Evolutionary conservation across 2,888 invertebrate genomes (phyloP), one percentile per base, ranked within the genome.

Genomic region (Lasioglossum malachurum): DNA sequence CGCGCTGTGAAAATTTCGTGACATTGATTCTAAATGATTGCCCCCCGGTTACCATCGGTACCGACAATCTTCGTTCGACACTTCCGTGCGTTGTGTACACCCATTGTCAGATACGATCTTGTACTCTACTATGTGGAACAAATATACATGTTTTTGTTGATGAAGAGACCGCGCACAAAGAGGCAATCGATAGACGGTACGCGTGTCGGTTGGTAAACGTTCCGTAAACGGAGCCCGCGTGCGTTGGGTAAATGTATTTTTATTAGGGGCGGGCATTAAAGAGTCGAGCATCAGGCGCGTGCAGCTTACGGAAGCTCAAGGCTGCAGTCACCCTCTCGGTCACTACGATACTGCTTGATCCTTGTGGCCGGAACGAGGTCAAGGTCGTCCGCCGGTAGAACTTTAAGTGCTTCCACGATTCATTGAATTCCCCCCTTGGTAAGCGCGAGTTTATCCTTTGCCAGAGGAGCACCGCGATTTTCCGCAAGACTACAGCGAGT

Each of bases 341-440:
- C 85, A 85, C 85, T 49, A 73, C 84, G 86, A 78, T 82, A 84
- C 75, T 69, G 78, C 84, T 78, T 87, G 88, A 88, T 84, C 82
- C 88, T 85, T 85, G 71, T 80, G 75, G 57, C 57, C 35, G 82
- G 85, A 86, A 89, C 74, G 91, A 64, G 93, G 93, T 93, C 93
- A 93, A 92, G 93, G 93, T 91, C 92, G 87, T 83, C 60, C 57
- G 64, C 75, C 72, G 79, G 74, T 80, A 79, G 80, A 89, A 89
- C 92, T 92, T 92, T 88, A 92, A 91, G 92, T 90, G 92, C 92
- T 93, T 92, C 93, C 86, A 89, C 87, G 78, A 87, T 93, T 88
- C 87, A 83, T 78, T 88, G 84, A 91, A 90, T 84, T 82, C 82
- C 82, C 73, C 64, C 44, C 44, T 31, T 60, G 46, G 35, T 27